These are phyloP conservation scores for Melanotaenia pygmaea DNA, from an alignment of 2,797 vertebrate species.

Conservation along the genomic window DNA sequence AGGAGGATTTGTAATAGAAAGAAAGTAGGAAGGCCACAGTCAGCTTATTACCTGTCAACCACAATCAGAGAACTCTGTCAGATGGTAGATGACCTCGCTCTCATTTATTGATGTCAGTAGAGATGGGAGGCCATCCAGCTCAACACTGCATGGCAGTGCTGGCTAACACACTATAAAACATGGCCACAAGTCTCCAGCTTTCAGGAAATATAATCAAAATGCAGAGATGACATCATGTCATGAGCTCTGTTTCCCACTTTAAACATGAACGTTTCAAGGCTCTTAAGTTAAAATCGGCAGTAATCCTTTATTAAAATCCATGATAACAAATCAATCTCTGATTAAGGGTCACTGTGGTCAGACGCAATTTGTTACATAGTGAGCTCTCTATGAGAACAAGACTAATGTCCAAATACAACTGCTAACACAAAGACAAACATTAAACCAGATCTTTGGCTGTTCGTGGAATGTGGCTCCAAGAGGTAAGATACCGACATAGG, in stretches of 20 bases:
- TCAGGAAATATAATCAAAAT: constrained; percentile 20
- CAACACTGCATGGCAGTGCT: constrained; percentile 26
- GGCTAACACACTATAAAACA: constrained; percentile 5
- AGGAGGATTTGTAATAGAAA: constrained; percentile 43
- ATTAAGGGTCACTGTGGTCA: constrained; percentile 40
- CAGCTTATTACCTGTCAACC: constrained; percentile 59
- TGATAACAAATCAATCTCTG: constrained; percentile 44
- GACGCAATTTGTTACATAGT: constrained; percentile 39
- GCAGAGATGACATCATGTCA: constrained; percentile 22
- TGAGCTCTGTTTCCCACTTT: constrained; percentile 22
- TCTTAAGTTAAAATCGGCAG: constrained; percentile 42
- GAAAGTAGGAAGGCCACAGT: constrained; percentile 43
- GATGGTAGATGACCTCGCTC: constrained; percentile 50
- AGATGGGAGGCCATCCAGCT: constrained; percentile 37
- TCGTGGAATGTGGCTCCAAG: constrained; percentile 63
- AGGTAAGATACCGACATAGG: constrained; percentile 57
- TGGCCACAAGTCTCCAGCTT: constrained; percentile 15
- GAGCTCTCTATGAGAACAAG: constrained; percentile 55
- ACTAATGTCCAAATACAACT: constrained; percentile 64
- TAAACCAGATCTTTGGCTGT: constrained; percentile 56
- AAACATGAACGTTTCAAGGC: constrained; percentile 29
- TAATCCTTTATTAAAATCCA: constrained; percentile 59
- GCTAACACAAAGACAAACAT: constrained; percentile 48
- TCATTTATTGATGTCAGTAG: constrained; percentile 43
- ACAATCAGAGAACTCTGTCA: constrained; percentile 50